phyloP scores from a whole-genome alignment of 2,113 vertebrate species.

The Echinops telfairi region DNA sequence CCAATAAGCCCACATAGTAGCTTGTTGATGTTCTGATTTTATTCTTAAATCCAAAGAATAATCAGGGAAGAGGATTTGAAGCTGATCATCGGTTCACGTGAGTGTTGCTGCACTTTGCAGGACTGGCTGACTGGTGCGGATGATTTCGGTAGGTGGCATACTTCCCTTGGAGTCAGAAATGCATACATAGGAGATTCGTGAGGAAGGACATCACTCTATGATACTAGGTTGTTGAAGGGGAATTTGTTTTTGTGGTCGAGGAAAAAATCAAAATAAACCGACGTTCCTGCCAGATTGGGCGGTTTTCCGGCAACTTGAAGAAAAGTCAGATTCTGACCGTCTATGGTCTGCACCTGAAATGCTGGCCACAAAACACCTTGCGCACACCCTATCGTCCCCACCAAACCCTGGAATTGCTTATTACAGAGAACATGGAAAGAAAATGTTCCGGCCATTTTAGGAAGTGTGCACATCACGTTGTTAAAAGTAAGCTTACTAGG shows the following conservation, averaged over 20 bases:
- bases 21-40: background rate
- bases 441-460: conserved; percentile 31
- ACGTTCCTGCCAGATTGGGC: background rate
- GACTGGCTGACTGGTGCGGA: conserved; percentile 14
- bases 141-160: conserved; percentile 79
- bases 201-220: conserved; percentile 19
- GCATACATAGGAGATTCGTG: background rate
- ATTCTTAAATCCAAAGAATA: conserved; percentile 40
- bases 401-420: conserved; percentile 34
- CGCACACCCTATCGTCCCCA: background rate
- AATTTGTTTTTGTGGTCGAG: conserved; percentile 38
- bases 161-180: conserved; percentile 66
- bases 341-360: conserved; percentile 28
- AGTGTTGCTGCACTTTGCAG: conserved; percentile 35
- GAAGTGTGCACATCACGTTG: background rate
- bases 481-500: conserved; percentile 54
- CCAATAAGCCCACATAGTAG: conserved; percentile 50
- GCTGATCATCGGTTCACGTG: background rate
- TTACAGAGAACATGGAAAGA: conserved; percentile 27
- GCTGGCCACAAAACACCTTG: conserved; percentile 5
- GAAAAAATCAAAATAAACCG: background rate
- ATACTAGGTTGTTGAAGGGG: background rate
- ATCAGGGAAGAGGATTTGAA: conserved; percentile 56
- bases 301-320: conserved; percentile 19
- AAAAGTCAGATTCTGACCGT: conserved; percentile 22